Evolutionary conservation across 2,888 invertebrate species (phyloP).

Genomic region (Nomada flava): DNA sequence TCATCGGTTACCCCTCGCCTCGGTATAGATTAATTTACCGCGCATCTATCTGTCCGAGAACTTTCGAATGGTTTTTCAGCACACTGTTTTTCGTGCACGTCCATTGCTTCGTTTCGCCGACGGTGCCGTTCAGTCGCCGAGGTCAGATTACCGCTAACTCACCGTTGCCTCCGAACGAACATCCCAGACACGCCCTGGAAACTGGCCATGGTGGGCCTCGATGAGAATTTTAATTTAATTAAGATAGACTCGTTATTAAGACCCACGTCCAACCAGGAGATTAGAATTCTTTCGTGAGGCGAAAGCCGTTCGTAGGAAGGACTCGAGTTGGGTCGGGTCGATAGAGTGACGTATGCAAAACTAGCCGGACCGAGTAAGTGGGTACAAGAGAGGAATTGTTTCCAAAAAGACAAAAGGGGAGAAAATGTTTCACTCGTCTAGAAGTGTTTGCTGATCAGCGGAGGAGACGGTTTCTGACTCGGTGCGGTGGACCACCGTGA

Average conservation of each 20-base stretch:
- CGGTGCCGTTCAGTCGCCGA: background rate
- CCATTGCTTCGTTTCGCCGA: background rate
- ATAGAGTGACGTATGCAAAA: background rate
- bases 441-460: background rate
- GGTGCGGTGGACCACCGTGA: conserved; percentile 17
- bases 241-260: conserved; percentile 79
- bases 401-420: background rate
- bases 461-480: background rate
- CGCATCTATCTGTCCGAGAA: conserved; percentile 53
- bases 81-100: conserved; percentile 25
- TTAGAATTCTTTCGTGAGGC: conserved; percentile 66
- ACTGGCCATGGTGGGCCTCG: conserved; percentile 53
- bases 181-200: conserved; percentile 72
- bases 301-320: conserved; percentile 54
- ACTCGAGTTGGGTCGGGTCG: background rate
- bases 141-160: conserved; percentile 45
- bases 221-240: conserved; percentile 83
- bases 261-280: conserved; percentile 62
- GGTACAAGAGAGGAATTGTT: too few relatives aligned
- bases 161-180: conserved; percentile 29
- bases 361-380: background rate
- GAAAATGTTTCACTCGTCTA: background rate
- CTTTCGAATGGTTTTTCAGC: conserved; percentile 35
- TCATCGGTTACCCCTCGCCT: conserved; percentile 46
- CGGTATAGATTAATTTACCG: conserved; percentile 64